A percentile compares a stretch with the other conserved stretches of the same genome.
These are phyloP conservation scores for Diabrotica virgifera DNA, from an alignment of 1,140 invertebrate species.

Conservation along the genomic window DNA sequence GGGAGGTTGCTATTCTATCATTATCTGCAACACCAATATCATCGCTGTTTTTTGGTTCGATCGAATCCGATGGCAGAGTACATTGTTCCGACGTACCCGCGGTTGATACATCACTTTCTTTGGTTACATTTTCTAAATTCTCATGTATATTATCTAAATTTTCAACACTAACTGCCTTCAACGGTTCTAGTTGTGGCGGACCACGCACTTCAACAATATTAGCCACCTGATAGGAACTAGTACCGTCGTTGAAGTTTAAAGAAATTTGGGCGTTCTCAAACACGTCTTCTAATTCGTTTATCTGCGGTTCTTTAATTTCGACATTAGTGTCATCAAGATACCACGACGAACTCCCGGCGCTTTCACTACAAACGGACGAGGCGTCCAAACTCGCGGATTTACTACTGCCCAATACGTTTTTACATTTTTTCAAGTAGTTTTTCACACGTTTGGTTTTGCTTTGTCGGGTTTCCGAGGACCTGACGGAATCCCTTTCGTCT, in stretches of 20 bases:
- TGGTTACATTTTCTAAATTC: too few species aligned
- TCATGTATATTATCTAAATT: background rate
- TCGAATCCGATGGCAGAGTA: too few species aligned
- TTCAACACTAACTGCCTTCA: background rate
- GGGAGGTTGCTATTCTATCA: conserved; percentile 20
- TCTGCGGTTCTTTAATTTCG: conserved; percentile 35
- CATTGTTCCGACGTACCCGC: too few species aligned
- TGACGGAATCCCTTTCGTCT: conserved; percentile 26
- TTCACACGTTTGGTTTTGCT: conserved; percentile 53
- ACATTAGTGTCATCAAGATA: conserved; percentile 29
- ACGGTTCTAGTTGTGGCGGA: background rate
- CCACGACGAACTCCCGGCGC: conserved; percentile 30
- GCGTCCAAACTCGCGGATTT: conserved; percentile 28
- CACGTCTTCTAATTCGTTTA: conserved; percentile 37
- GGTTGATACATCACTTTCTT: too few species aligned
- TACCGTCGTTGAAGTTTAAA: conserved; percentile 8
- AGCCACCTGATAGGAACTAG: conserved; percentile 30
- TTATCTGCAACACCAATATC: conserved; percentile 2
- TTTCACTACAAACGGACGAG: conserved; percentile 20
- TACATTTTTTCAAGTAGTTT: conserved; percentile 53
- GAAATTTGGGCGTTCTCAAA: conserved; percentile 32
- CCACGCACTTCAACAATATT: conserved; percentile 37
- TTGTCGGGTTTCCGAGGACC: conserved; percentile 38
- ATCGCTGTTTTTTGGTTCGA: background rate
- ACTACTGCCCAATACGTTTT: conserved; percentile 47